Base-by-base conservation (phyloP, 2,113 vertebrate species). In the Oxyura jamaicensis region DNA sequence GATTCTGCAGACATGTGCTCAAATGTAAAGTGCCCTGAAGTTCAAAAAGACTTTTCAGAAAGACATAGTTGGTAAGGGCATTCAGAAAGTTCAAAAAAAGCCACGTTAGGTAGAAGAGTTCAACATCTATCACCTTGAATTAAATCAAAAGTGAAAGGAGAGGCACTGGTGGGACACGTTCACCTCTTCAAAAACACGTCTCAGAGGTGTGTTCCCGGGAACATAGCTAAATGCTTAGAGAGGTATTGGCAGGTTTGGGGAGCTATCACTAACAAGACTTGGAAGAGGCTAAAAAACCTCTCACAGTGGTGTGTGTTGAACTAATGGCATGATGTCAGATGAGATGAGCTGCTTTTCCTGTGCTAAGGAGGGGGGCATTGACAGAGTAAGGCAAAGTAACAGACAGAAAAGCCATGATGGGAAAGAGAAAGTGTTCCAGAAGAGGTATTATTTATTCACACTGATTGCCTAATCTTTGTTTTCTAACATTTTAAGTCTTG, bases 101-200 rank as follows among this genome's bases (percentile, higher is more conserved):
- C 29, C 71, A 28, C 0, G 0, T 52, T 4, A 82, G 83, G 81
- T 91, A 87, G 62, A 74, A 58, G 59, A 91, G 88, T 89, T 96
- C 92, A 94, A 71, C 88, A 63, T 69, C 93, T 73, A 76, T 96
- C 86, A 83, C 66, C 86, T n/a, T 50, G 36, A 50, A 89, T 97
- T 72, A 83, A 85, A 87, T 80, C 41, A 63, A 56, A 55, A 87
- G 86, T 50, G 71, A 69, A 90, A 63, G 83, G 53, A 83, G 48
- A 69, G 72, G 78, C 18, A 2, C 46, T 69, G 79, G 85, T 74
- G 82, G 79, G 87, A 88, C 83, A 87, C 3, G 3, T 13, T 69
- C 39, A 81, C 63, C 79, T 46, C 72, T 90, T 83, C 46, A 25
- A 9, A 9, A 28, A 8, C 6, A 28, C 39, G 14, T 71, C 77